A percentile compares a stretch with the other conserved stretches of the same genome.
phyloP scores from a whole-genome alignment of 2,113 vertebrate species.

The Ifrita kowaldi region DNA sequence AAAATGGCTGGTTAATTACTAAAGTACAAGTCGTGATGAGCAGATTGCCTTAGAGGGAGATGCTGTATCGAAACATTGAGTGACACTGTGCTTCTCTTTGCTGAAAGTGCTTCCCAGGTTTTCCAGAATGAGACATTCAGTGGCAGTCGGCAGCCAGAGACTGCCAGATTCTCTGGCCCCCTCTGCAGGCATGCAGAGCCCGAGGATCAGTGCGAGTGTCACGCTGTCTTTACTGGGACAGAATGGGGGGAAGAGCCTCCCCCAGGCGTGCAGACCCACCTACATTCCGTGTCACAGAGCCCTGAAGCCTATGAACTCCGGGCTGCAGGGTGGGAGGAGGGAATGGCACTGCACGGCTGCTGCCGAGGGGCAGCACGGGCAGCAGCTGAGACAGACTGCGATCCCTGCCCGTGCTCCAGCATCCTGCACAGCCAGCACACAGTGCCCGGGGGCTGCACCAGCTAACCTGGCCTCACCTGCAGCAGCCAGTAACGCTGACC shows the following conservation, averaged over 20 bases:
- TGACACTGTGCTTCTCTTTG: neutral
- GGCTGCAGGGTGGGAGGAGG: neutral
- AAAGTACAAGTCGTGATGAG: neutral
- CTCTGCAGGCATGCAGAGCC: neutral
- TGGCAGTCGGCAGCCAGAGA: neutral
- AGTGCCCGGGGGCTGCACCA: accelerated
- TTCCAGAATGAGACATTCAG: accelerated
- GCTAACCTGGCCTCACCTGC: neutral
- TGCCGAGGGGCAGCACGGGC: neutral
- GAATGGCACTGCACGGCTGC: neutral
- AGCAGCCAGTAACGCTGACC: neutral
- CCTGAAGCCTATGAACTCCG: accelerated
- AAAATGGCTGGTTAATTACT: neutral
- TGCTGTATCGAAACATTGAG: neutral
- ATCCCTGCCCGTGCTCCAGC: accelerated
- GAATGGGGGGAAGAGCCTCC: accelerated
- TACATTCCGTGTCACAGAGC: accelerated
- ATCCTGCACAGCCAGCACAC: neutral
- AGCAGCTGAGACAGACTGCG: neutral
- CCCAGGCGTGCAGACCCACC: neutral
- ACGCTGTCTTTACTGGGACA: accelerated
- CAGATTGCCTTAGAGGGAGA: neutral
- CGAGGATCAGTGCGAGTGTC: neutral
- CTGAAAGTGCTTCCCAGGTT: neutral
- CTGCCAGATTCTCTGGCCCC: neutral